These are phyloP conservation scores for Hoplostethus mediterraneus DNA, from an alignment of 2,797 vertebrate genomes.

Conservation along the genomic window DNA sequence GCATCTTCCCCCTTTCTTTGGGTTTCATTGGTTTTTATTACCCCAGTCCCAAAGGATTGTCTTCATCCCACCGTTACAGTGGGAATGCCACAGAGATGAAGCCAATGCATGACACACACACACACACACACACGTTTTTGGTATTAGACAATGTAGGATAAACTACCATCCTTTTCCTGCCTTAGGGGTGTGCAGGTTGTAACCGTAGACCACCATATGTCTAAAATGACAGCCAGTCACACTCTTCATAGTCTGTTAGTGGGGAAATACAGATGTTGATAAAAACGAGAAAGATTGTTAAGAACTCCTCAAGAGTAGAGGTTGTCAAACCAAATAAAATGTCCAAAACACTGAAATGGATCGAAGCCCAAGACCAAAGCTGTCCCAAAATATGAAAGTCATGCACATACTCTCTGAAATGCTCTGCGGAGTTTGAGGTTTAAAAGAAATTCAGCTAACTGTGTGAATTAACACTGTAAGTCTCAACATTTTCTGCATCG, in stretches of 20 bases:
- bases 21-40: constrained; percentile 35
- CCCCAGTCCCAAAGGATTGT: constrained; percentile 21
- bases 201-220: background rate
- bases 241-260: background rate
- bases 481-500: no score
- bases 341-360: no score
- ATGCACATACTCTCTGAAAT: no score
- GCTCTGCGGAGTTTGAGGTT: no score
- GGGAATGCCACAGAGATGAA: background rate
- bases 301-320: no score
- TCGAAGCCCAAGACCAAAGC: no score
- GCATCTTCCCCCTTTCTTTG: constrained; percentile 26
- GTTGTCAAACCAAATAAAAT: no score
- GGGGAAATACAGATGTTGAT: no score
- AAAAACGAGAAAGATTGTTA: no score
- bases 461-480: no score
- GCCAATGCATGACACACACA: background rate
- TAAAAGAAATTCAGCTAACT: no score
- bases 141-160: background rate
- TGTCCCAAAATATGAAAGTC: no score
- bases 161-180: background rate
- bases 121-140: background rate
- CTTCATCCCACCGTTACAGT: constrained; percentile 22
- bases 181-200: background rate
- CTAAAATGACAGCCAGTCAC: background rate